phyloP scores from a whole-genome alignment of 2,797 vertebrate genomes.

The Dendrocincla fuliginosa region DNA sequence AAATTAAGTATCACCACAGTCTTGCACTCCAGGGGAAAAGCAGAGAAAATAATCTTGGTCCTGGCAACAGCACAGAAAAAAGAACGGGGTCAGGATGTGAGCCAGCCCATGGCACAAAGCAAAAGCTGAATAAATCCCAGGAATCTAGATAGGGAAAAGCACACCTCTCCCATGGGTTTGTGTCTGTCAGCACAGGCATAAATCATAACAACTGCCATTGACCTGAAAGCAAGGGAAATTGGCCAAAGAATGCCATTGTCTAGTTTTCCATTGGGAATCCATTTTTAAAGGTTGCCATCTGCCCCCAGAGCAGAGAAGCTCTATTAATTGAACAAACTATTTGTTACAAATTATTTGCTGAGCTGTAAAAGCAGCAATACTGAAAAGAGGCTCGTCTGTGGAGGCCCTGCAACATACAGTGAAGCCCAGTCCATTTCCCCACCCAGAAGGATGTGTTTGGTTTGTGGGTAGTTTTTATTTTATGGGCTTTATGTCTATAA shows the following conservation, averaged over 20 bases:
- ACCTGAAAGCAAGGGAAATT: background rate
- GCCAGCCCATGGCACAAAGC: background rate
- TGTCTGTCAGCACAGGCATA: background rate
- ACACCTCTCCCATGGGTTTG: background rate
- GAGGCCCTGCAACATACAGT: accelerated
- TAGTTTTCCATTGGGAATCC: constrained; percentile 1
- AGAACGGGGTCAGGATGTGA: background rate
- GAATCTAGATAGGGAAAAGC: background rate
- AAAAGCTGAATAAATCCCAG: background rate
- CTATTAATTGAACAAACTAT: constrained; percentile 40
- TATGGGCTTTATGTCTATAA: background rate
- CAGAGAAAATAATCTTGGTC: background rate
- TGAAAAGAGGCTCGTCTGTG: background rate
- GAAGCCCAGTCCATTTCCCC: background rate
- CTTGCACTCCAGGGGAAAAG: background rate
- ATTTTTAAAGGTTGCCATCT: background rate
- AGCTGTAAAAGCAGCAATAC: background rate
- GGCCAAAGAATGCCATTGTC: constrained; percentile 4
- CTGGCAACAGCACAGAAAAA: background rate
- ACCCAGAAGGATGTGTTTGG: background rate
- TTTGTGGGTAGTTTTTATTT: background rate
- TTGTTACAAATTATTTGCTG: constrained; percentile 7
- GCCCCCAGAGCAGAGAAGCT: background rate
- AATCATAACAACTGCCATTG: background rate
- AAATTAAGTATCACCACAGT: background rate